Base-by-base conservation (phyloP, 1,140 invertebrate species). In the Drosophila melanica region DNA sequence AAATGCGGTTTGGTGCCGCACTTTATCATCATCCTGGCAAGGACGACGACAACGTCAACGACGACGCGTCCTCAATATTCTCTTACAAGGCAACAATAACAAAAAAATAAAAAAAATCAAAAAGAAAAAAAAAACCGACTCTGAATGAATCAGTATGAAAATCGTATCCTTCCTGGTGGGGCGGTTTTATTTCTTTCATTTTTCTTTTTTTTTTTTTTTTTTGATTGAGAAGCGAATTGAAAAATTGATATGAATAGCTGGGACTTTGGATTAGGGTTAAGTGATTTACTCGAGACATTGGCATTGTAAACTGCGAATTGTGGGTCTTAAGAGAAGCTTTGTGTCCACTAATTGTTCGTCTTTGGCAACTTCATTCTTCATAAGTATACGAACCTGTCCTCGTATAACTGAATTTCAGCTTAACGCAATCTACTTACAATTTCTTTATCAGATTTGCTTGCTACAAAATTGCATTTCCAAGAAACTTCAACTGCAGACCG, bases 381-480 rank as follows among this genome's bases (percentile, higher is more conserved):
- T 41, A 27, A 23, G 5, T 47, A 65, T 71, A 48, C 23, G 11
- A 14, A 12, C 27, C 50, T 60, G 41, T 12, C 30, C 41, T 65
- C 16, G 44, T 18, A n/a, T 44, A 76, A 76, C n/a, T 77, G 41
- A 53, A 62, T 76, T 64, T 63, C 51, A 72, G 77, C 57, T 44
- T 70, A 75, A 73, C 58, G 64, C 51, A 62, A 78, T 75, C 69
- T 42, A 64, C 81, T 67, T 69, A 73, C 64, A 79, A 77, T 67
- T 67, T 60, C 53, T 68, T 87, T 86, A 81, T 87, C 82, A 50
- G 84, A 86, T 85, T 86, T 81, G 55, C 66, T 71, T 76, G 60
- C 35, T 67, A 50, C 67, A 54, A 87, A 87, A 87, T 84, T 79
- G 75, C 67, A 79, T 81, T 81, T 67, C 30, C 30, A 64, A 35